These are phyloP conservation scores for Noctuana brunneofusca DNA, from an alignment of 2,888 invertebrate species.

Conservation along the genomic window DNA sequence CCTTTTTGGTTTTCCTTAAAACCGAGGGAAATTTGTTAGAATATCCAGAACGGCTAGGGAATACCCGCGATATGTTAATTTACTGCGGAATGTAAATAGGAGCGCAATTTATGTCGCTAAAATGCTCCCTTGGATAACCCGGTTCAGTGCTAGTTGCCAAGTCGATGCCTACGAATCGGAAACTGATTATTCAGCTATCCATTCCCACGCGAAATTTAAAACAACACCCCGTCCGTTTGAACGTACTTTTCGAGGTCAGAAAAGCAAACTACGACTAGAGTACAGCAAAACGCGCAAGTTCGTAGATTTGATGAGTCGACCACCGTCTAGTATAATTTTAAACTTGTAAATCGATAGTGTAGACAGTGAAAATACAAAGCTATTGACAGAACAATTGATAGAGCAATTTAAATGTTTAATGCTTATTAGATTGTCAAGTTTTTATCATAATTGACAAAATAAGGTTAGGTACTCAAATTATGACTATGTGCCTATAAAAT, in stretches of 20 bases:
- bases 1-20: conserved; percentile 15
- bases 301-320: neutral
- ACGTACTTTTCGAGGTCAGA: conserved; percentile 22
- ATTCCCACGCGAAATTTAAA: conserved; percentile 50
- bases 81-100: conserved; percentile 73
- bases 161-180: conserved; percentile 49
- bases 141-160: conserved; percentile 41
- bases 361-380: no score
- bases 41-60: conserved; percentile 70
- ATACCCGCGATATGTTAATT: conserved; percentile 77
- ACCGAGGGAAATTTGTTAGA: conserved; percentile 43
- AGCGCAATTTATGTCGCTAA: conserved; percentile 74
- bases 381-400: no score
- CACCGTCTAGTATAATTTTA: no score
- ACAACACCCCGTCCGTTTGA: conserved; percentile 36
- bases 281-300: conserved; percentile 1
- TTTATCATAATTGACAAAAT: no score
- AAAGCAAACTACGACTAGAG: conserved; percentile 26
- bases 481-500: no score
- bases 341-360: no score
- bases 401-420: no score
- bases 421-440: no score
- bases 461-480: no score
- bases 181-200: conserved; percentile 58
- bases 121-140: conserved; percentile 65